Base-by-base conservation (phyloP, 2,888 invertebrate species). In the Eristalinus aeneus region DNA sequence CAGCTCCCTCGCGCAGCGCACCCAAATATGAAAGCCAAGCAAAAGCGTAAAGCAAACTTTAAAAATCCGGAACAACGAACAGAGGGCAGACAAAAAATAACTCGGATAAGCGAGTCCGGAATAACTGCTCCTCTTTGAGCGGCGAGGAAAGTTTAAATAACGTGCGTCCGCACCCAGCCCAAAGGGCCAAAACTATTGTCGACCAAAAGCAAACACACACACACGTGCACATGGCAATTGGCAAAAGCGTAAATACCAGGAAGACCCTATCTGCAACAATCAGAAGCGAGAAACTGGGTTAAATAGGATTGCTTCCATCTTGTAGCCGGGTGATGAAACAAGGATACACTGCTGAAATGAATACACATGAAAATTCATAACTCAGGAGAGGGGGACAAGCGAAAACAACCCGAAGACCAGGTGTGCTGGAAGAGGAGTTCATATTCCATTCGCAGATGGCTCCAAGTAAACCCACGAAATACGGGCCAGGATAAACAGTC, bases 311-410 rank as follows among this genome's bases (percentile, higher is more conserved):
- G n/a, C n/a, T n/a, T 36, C 72, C 20, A 63, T 61, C 54, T 68
- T 39, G 68, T 46, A 60, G 46, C 11, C 46, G 11, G 34, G 20
- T 39, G 61, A 20, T 20, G 16, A 22, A 56, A 71, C 69, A 76
- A 71, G 12, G 31, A 10, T 65, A 31, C 27, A 72, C 31, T 67
- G 61, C 2, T 63, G 56, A 77, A 68, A 82, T 56, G 61, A 58
- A 73, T 82, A 77, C 77, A 72, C 73, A 74, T 76, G 63, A 53
- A 61, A 76, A 81, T 76, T 72, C 71, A 72, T 71, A 81, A 75
- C 61, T 10, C 76, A 36, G 36, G 54, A 23, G 54, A 72, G 27
- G 27, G 23, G 34, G 0, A 46, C 11, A 63, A 60, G n/a, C 12
- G 32, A 46, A 56, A 64, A 10, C n/a, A 53, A 16, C 54, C 22